Percentiles rank a stretch among this genome's conserved stretches.
Evolutionary conservation across 2,888 invertebrate genomes (phyloP).

Genomic region (Drosophila cyrtoloma): DNA sequence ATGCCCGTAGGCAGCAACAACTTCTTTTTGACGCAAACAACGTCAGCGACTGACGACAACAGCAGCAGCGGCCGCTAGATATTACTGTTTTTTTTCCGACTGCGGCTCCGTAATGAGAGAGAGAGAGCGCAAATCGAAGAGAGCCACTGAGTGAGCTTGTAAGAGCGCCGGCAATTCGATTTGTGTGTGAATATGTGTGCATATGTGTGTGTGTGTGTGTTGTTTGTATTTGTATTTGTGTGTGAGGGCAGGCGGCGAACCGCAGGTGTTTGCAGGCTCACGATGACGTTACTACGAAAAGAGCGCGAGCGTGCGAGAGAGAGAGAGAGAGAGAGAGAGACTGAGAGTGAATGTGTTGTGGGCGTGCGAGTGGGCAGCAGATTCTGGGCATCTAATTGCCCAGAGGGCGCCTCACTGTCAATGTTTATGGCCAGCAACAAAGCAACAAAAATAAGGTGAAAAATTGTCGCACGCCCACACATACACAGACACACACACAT

Average conservation of each 20-base stretch:
- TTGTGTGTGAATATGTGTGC: slow-evolving; percentile 37
- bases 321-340: background rate
- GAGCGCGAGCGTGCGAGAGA: background rate
- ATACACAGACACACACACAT: slow-evolving; percentile 6
- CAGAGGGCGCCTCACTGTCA: slow-evolving; percentile 26
- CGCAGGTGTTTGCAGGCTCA: slow-evolving; percentile 55
- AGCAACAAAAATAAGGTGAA: slow-evolving; percentile 33
- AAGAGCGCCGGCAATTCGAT: slow-evolving; percentile 71
- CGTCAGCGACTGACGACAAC: slow-evolving; percentile 75
- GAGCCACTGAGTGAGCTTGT: slow-evolving; percentile 46
- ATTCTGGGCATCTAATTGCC: slow-evolving; percentile 47
- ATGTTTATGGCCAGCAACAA: slow-evolving; percentile 45
- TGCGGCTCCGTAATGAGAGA: slow-evolving; percentile 16
- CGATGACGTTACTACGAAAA: slow-evolving; percentile 46
- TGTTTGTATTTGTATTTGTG: slow-evolving; percentile 25
- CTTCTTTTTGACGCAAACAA: slow-evolving; percentile 70
- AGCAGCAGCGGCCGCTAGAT: slow-evolving; percentile 61
- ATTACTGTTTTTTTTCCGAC: slow-evolving; percentile 11
- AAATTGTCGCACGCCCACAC: slow-evolving; percentile 50
- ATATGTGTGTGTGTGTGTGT: slow-evolving; percentile 6
- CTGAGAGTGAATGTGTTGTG: background rate
- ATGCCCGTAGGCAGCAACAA: slow-evolving; percentile 44
- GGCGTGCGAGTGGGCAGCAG: background rate
- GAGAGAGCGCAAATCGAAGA: slow-evolving; percentile 7
- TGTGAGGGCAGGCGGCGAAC: slow-evolving; percentile 46